These are phyloP conservation scores for Microctonus hyperodae DNA, from an alignment of 2,888 invertebrate genomes.

Conservation along the genomic window DNA sequence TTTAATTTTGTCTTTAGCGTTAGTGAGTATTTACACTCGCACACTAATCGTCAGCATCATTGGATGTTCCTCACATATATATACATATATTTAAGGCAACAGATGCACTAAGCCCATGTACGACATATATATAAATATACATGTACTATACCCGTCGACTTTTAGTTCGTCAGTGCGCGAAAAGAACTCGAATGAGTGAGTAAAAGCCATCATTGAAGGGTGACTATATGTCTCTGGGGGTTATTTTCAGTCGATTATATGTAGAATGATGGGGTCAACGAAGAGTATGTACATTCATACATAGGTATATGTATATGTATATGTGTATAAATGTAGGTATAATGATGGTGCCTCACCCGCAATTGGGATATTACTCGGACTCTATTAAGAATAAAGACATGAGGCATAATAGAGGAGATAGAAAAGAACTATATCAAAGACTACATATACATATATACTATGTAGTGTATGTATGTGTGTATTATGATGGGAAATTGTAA, in stretches of 20 bases:
- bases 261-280: slow-evolving; percentile 49
- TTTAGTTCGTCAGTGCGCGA: slow-evolving; percentile 16
- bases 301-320: neutral
- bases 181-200: slow-evolving; percentile 26
- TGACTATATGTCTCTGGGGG: slow-evolving; percentile 55
- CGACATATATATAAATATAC: neutral
- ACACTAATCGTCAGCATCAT: no score
- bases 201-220: slow-evolving; percentile 31
- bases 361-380: neutral
- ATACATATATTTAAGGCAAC: no score
- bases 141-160: neutral
- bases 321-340: neutral
- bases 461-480: neutral
- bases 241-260: slow-evolving; percentile 63
- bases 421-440: slow-evolving; percentile 13
- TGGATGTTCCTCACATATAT: no score
- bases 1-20: no score
- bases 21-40: no score
- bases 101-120: neutral
- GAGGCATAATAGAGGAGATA: slow-evolving; percentile 25
- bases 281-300: slow-evolving; percentile 30
- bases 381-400: slow-evolving; percentile 9
- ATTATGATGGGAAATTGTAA: slow-evolving; percentile 31
- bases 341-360: slow-evolving; percentile 1
- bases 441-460: neutral